Evolutionary conservation across 2,797 vertebrate genomes (phyloP).

Genomic region (Clarias pachynema): DNA sequence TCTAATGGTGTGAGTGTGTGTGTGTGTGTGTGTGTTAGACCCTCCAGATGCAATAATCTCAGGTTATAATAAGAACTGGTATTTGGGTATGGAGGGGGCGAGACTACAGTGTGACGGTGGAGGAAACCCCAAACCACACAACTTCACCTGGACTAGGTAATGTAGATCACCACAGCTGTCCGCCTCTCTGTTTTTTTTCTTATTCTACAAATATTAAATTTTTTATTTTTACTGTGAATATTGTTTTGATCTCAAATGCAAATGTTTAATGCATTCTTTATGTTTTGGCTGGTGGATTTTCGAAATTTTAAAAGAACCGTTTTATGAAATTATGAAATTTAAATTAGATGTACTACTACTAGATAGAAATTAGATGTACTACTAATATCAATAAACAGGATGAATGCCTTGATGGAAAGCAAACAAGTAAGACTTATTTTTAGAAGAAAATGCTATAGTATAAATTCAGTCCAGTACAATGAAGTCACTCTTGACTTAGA

Average conservation of each 20-base stretch:
- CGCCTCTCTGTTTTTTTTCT: constrained; percentile 43
- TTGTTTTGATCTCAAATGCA: not conserved
- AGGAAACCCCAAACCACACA: constrained; percentile 85
- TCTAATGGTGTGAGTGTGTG: constrained; percentile 11
- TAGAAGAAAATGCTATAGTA: not conserved
- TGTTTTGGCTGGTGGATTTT: not conserved
- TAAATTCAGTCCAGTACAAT: not conserved
- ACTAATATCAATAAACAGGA: not conserved
- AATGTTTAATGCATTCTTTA: not conserved
- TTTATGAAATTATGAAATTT: too few relatives aligned
- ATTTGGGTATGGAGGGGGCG: constrained; percentile 75
- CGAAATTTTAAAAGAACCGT: too few relatives aligned
- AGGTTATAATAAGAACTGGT: constrained; percentile 79
- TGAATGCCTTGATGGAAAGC: not conserved
- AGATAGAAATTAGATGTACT: not conserved
- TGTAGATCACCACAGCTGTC: constrained; percentile 65
- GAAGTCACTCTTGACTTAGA: not conserved
- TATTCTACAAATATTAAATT: not conserved
- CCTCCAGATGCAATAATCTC: constrained; percentile 79
- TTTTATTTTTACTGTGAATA: not conserved
- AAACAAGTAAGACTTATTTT: not conserved
- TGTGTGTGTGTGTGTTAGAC: constrained; percentile 65
- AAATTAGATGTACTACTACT: too few relatives aligned
- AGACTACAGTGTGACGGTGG: constrained; percentile 79
- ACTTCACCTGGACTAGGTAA: constrained; percentile 82